Evolutionary conservation across 2,113 vertebrate species (phyloP).

Genomic region (Aix galericulata): DNA sequence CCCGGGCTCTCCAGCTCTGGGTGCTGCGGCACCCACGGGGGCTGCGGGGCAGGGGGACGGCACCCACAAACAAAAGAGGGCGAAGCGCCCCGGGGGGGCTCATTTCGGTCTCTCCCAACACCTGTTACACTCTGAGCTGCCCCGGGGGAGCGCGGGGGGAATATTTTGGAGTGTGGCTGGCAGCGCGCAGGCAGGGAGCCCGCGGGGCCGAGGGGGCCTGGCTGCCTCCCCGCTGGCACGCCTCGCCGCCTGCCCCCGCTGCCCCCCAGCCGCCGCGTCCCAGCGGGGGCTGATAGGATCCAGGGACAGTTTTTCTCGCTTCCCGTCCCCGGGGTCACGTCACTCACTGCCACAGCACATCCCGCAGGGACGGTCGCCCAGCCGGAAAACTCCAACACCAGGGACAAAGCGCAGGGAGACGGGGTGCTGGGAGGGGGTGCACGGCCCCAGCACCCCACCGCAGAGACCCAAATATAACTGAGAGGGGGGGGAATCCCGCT

Average conservation of each 20-base stretch:
- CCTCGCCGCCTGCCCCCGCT: background rate
- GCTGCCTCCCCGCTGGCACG: background rate
- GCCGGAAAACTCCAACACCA: background rate
- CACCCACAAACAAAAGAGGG: background rate
- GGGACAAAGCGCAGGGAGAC: background rate
- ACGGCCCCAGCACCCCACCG: background rate
- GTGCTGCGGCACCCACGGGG: background rate
- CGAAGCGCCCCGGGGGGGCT: background rate
- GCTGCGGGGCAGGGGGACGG: background rate
- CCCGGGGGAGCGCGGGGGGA: background rate
- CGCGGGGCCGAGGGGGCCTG: background rate
- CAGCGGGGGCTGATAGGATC: background rate
- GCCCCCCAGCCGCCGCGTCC: conserved; percentile 30
- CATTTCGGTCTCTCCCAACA: background rate
- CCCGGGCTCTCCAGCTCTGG: background rate
- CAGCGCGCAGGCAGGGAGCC: background rate
- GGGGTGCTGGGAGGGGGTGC: fast-evolving
- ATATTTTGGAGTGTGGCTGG: background rate
- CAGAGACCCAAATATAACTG: too few species aligned
- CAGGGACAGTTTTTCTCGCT: conserved; percentile 56
- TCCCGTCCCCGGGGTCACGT: conserved; percentile 29
- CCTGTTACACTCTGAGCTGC: background rate
- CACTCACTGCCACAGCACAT: conserved; percentile 21
- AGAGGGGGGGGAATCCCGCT: background rate
- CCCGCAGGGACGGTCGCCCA: background rate